Percentiles rank a stretch among this genome's conserved stretches.
Evolutionary conservation across 2,888 invertebrate species (phyloP).

Genomic region (Orthosia incerta): DNA sequence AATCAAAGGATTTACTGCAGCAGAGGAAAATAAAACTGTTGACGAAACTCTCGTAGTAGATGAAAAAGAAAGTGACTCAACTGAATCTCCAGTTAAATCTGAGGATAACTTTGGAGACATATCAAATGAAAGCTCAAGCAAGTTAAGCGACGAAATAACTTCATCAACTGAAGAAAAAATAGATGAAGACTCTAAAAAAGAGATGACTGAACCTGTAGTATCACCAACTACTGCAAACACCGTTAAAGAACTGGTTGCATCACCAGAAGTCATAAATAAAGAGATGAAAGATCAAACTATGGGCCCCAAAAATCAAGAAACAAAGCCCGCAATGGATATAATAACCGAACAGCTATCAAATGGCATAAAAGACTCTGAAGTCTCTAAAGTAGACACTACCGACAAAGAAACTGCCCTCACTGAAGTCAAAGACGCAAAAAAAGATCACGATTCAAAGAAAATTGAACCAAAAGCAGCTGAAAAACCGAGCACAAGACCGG

Average conservation of each 20-base stretch:
- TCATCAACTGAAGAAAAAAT: slow-evolving; percentile 16
- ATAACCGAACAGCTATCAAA: slow-evolving; percentile 30
- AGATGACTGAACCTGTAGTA: not conserved
- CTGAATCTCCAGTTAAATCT: slow-evolving; percentile 80
- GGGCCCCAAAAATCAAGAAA: slow-evolving; percentile 1
- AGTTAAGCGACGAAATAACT: slow-evolving; percentile 70
- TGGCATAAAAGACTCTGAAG: slow-evolving; percentile 55
- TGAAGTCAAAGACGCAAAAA: slow-evolving; percentile 73
- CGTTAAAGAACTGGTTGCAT: not conserved
- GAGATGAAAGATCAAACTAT: slow-evolving; percentile 1
- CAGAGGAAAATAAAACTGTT: slow-evolving; percentile 4
- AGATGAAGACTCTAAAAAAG: slow-evolving; percentile 25
- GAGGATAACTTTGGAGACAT: slow-evolving; percentile 85
- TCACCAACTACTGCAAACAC: not conserved
- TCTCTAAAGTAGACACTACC: slow-evolving; percentile 47
- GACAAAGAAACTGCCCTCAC: slow-evolving; percentile 60
- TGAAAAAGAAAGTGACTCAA: slow-evolving; percentile 69
- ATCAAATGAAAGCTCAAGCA: slow-evolving; percentile 81
- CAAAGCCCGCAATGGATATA: not conserved
- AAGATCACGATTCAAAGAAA: slow-evolving; percentile 76
- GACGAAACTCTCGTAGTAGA: slow-evolving; percentile 30
- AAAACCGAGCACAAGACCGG: slow-evolving; percentile 79
- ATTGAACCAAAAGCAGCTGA: slow-evolving; percentile 74
- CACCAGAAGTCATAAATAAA: slow-evolving; percentile 3
- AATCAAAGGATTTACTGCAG: slow-evolving; percentile 3